A percentile compares a stretch with the other conserved stretches of the same genome.
These are phyloP conservation scores for Pristionchus fissidentatus DNA, from an alignment of 2,888 invertebrate species.

Conservation along the genomic window DNA sequence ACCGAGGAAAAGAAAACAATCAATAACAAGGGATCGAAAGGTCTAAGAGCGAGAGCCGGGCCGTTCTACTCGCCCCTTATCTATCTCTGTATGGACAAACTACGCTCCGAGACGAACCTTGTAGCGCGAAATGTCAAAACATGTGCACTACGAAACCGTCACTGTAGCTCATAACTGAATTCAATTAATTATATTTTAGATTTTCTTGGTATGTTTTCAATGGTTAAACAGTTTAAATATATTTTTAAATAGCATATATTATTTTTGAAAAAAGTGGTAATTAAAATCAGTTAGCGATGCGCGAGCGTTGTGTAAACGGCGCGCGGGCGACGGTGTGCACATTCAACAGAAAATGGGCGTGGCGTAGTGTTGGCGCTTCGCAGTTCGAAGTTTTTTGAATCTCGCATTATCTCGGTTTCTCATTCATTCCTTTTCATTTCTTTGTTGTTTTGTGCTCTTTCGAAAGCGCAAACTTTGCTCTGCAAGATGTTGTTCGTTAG, in stretches of 20 bases:
- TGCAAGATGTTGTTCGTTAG: too few species aligned
- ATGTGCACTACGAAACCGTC: too few species aligned
- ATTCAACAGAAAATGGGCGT: neutral
- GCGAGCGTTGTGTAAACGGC: neutral
- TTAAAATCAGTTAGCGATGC: neutral
- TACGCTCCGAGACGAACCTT: conserved; percentile 17
- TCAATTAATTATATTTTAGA: too few species aligned
- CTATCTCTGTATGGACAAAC: conserved; percentile 1
- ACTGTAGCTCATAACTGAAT: too few species aligned
- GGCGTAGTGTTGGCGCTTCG: conserved; percentile 15
- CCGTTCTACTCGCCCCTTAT: conserved; percentile 19
- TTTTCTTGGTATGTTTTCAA: too few species aligned
- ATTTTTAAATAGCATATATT: neutral
- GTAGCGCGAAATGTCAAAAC: conserved; percentile 28
- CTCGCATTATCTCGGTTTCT: conserved; percentile 4
- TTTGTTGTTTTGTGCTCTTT: conserved; percentile 2
- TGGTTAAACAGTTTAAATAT: too few species aligned
- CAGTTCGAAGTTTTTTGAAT: conserved; percentile 31
- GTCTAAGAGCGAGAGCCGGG: neutral
- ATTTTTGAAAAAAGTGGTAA: neutral
- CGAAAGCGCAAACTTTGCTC: neutral
- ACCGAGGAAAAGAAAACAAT: neutral
- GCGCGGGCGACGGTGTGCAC: neutral
- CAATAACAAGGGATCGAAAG: neutral
- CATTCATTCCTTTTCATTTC: neutral